Conservation (phyloP, 2,888 invertebrate genomes). For the Crematogaster levior region DNA sequence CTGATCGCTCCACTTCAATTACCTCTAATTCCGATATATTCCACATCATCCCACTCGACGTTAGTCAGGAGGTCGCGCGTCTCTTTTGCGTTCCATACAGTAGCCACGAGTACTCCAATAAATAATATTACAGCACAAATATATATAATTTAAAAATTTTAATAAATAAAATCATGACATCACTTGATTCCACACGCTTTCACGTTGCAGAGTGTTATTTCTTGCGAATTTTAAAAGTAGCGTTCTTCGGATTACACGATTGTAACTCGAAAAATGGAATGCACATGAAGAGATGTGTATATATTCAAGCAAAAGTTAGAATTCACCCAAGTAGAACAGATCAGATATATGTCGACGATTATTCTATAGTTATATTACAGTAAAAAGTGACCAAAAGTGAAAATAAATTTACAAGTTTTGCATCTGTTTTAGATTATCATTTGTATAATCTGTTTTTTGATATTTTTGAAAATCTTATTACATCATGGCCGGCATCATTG, state of each 20-base stretch:
- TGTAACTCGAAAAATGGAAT: no score
- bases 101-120: background rate
- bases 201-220: background rate
- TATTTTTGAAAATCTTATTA: constrained; percentile 7
- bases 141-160: background rate
- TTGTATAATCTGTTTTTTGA: background rate
- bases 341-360: constrained; percentile 72
- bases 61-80: constrained; percentile 4
- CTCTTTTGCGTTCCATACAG: background rate
- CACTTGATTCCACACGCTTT: background rate
- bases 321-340: constrained; percentile 68
- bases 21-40: constrained; percentile 30
- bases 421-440: background rate
- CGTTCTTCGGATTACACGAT: background rate
- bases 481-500: constrained; percentile 44
- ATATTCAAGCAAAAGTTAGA: constrained; percentile 51
- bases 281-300: background rate
- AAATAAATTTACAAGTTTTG: background rate
- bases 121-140: constrained; percentile 2
- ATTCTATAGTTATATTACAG: constrained; percentile 5
- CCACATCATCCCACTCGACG: constrained; percentile 8
- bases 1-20: constrained; percentile 43
- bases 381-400: background rate
- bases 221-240: background rate
- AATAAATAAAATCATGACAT: background rate